phyloP scores from a whole-genome alignment of 53 echinoderm and acorn worm species.

The Actinopyga echinites region DNA sequence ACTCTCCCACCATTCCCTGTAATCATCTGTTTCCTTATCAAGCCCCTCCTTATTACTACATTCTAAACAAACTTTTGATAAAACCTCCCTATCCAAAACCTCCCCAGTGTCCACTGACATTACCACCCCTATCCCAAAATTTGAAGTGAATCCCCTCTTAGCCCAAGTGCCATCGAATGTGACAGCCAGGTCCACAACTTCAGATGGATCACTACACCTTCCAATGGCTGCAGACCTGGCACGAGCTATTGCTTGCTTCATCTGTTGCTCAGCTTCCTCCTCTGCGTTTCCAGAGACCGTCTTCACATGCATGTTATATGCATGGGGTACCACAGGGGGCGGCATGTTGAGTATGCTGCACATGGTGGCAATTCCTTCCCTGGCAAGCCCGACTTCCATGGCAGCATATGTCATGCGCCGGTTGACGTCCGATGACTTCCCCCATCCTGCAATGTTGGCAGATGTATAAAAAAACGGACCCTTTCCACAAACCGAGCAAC shows the following conservation, averaged over 20 bases:
- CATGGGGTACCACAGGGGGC: background rate
- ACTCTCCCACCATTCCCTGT: constrained; percentile 38
- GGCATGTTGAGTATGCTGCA: constrained; percentile 10
- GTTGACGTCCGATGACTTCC: constrained; percentile 30
- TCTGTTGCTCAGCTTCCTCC: background rate
- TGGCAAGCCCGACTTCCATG: background rate
- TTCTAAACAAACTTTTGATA: constrained; percentile 35
- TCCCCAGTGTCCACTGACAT: constrained; percentile 42
- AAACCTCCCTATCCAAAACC: constrained; percentile 31
- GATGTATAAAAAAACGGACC: background rate
- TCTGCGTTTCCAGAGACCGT: background rate
- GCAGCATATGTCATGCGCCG: constrained; percentile 1
- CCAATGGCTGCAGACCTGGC: background rate
- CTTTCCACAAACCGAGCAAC: constrained; percentile 1
- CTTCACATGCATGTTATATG: background rate
- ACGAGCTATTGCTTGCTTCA: background rate
- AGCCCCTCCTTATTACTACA: constrained; percentile 6
- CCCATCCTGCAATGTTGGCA: background rate
- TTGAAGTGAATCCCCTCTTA: constrained; percentile 7
- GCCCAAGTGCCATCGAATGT: constrained; percentile 29
- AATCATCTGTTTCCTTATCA: constrained; percentile 4
- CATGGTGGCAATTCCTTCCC: background rate
- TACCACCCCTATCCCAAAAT: constrained; percentile 45
- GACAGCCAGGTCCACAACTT: background rate
- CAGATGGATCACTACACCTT: background rate